Conservation (phyloP, 2,888 invertebrate species). For the Hypomecis punctinalis region DNA sequence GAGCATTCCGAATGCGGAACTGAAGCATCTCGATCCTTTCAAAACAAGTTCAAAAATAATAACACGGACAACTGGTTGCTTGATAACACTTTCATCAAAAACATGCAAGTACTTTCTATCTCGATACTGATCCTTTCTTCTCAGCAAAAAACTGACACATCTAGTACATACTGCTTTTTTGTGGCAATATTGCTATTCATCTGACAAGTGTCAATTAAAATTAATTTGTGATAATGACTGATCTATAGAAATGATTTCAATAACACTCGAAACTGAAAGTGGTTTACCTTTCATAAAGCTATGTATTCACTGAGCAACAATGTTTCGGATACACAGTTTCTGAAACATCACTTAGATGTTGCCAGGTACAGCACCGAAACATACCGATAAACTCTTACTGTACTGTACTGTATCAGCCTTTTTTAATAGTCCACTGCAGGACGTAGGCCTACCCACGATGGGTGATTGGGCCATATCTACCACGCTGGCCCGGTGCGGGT, state of each 20-base stretch:
- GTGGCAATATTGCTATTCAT: conserved; percentile 1
- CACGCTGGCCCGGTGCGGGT: too few relatives aligned
- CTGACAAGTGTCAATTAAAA: conserved; percentile 29
- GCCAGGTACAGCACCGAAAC: too few relatives aligned
- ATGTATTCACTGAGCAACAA: too few relatives aligned
- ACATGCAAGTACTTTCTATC: conserved; percentile 63
- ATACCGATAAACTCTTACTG: too few relatives aligned
- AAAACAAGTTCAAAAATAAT: conserved; percentile 14
- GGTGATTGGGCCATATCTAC: too few relatives aligned
- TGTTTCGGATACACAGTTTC: too few relatives aligned
- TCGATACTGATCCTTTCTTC: conserved; percentile 49
- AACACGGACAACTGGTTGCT: conserved; percentile 20
- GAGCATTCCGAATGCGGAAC: conserved; percentile 14
- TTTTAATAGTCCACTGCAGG: too few relatives aligned
- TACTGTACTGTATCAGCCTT: too few relatives aligned
- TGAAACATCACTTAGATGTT: too few relatives aligned
- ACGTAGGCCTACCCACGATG: too few relatives aligned
- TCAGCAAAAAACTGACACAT: conserved; percentile 54
- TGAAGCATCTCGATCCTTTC: conserved; percentile 7
- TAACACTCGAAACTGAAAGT: conserved; percentile 31
- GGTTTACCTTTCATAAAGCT: neutral
- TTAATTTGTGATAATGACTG: conserved; percentile 8
- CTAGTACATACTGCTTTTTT: conserved; percentile 55
- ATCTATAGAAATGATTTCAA: conserved; percentile 8
- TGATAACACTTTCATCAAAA: conserved; percentile 58